These are phyloP conservation scores for Chrysodeixis includens DNA, from an alignment of 2,888 invertebrate genomes.

Conservation along the genomic window DNA sequence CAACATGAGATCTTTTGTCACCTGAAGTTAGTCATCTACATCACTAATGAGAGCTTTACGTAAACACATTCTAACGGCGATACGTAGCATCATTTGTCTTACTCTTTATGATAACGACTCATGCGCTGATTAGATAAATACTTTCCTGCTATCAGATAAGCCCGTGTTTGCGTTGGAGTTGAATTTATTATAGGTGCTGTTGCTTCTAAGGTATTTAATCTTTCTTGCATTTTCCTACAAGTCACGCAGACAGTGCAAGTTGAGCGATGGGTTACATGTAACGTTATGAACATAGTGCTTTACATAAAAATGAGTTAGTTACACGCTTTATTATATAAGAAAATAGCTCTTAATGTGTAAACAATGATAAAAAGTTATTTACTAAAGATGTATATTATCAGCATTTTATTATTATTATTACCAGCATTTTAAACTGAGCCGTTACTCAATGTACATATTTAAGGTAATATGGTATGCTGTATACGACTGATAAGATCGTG, in stretches of 20 bases:
- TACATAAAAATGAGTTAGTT: no score
- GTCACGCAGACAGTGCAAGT: not conserved
- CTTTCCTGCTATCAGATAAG: constrained; percentile 10
- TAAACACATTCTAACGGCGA: constrained; percentile 23
- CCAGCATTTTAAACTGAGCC: no score
- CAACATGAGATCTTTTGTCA: not conserved
- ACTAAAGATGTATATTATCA: not conserved
- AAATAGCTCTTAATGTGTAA: not conserved
- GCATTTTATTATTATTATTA: no score
- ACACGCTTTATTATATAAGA: not conserved
- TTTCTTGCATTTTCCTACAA: not conserved
- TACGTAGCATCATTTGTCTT: constrained; percentile 31
- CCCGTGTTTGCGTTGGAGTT: not conserved
- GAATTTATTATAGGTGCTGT: not conserved
- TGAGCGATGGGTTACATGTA: not conserved
- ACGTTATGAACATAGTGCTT: not conserved
- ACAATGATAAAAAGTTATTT: not conserved
- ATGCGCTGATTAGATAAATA: constrained; percentile 35
- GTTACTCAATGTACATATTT: no score
- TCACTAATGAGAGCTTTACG: constrained; percentile 9
- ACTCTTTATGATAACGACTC: constrained; percentile 32
- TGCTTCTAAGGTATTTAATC: not conserved
- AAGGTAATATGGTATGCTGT: not conserved
- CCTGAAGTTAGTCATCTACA: not conserved
- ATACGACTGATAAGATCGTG: not conserved